A percentile compares a stretch with the other conserved stretches of the same genome.
These are phyloP conservation scores for Megathymus violae DNA, from an alignment of 1,140 invertebrate species.

Conservation along the genomic window DNA sequence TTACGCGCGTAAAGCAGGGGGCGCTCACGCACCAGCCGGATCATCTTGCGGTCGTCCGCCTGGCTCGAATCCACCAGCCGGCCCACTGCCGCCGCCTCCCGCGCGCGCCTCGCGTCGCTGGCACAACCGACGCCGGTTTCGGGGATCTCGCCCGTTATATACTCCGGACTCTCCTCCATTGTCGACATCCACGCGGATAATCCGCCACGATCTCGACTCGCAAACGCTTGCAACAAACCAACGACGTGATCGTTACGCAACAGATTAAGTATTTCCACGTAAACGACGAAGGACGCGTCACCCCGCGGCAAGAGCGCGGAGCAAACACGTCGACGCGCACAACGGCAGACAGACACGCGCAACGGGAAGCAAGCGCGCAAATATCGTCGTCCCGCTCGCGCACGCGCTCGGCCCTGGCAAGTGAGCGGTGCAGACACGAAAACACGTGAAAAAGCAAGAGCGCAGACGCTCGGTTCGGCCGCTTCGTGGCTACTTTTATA, in stretches of 20 bases:
- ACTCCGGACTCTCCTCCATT: slow-evolving; percentile 25
- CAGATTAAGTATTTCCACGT: slow-evolving; percentile 17
- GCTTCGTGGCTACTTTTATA: slow-evolving; percentile 53
- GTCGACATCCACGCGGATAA: no score
- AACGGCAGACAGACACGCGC: slow-evolving; percentile 72
- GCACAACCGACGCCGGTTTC: slow-evolving; percentile 16
- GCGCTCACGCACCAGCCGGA: slow-evolving; percentile 65
- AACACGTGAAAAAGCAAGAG: slow-evolving; percentile 71
- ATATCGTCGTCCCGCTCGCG: slow-evolving; percentile 57
- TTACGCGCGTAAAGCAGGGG: slow-evolving; percentile 69
- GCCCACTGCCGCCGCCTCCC: slow-evolving; percentile 46
- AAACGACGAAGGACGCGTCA: slow-evolving; percentile 49
- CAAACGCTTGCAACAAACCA: no score
- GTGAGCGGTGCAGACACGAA: slow-evolving; percentile 46
- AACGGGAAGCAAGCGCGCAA: slow-evolving; percentile 59
- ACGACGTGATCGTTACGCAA: neutral
- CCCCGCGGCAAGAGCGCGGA: slow-evolving; percentile 52
- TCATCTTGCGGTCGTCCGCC: slow-evolving; percentile 71
- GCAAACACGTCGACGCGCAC: slow-evolving; percentile 66
- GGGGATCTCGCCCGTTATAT: slow-evolving; percentile 23
- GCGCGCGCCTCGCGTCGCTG: slow-evolving; percentile 6
- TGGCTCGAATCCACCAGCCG: slow-evolving; percentile 67
- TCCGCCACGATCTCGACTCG: no score
- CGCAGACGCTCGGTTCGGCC: slow-evolving; percentile 61
- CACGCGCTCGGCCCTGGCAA: slow-evolving; percentile 31